Conservation (phyloP, 2,888 invertebrate species). For the Lasioglossum marginatum region DNA sequence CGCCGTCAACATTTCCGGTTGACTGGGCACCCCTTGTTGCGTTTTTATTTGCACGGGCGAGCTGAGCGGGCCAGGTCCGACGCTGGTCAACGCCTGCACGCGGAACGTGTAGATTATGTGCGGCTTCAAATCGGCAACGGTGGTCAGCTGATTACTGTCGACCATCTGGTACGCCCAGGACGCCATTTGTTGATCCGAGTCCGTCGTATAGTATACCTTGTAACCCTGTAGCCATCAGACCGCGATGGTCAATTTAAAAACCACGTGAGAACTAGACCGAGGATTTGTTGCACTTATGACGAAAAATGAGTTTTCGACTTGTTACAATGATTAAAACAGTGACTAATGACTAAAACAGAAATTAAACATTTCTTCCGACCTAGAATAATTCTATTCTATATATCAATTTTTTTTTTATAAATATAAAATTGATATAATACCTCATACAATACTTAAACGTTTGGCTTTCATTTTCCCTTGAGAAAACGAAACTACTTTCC, state of each 20-base stretch:
- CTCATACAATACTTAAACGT: too few species aligned
- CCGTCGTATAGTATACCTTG: conserved; percentile 98
- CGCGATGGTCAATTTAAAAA: neutral
- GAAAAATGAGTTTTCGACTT: neutral
- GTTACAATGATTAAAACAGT: neutral
- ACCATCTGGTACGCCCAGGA: conserved; percentile 98
- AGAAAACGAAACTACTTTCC: too few species aligned
- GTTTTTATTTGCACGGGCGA: conserved; percentile 99
- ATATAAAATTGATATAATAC: too few species aligned
- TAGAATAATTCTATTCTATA: too few species aligned
- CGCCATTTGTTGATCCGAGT: conserved; percentile 93
- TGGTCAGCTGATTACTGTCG: conserved; percentile 96
- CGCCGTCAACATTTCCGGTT: conserved; percentile 95
- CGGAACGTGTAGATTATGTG: conserved; percentile 97
- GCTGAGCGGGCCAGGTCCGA: conserved; percentile 97
- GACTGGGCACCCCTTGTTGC: conserved; percentile 98
- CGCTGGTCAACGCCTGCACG: conserved; percentile 96
- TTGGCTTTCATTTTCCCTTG: too few species aligned
- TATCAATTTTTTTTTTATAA: too few species aligned
- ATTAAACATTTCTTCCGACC: too few species aligned
- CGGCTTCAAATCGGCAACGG: conserved; percentile 95
- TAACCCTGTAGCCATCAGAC: conserved; percentile 90
- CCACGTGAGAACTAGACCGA: too few species aligned
- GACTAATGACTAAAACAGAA: too few species aligned
- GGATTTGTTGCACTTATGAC: neutral